phyloP scores from a whole-genome alignment of 1,140 invertebrate species.

The Heterodera schachtii region DNA sequence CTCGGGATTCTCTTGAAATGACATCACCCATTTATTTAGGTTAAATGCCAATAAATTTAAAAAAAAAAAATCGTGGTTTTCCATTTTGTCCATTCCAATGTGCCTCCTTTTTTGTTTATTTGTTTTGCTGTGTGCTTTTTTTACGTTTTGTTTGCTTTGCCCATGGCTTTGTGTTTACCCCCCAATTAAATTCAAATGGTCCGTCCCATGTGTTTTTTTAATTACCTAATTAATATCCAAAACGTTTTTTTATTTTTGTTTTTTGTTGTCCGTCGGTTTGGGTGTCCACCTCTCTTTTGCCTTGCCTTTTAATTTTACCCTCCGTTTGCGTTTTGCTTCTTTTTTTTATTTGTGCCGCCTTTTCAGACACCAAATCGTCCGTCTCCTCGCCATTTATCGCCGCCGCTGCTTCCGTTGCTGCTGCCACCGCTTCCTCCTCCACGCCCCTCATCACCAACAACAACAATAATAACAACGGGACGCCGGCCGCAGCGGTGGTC shows the following conservation, averaged over 20 bases:
- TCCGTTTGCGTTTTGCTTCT: background rate
- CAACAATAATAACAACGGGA: background rate
- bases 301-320: background rate
- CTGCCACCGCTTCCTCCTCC: background rate
- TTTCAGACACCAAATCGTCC: conserved; percentile 13
- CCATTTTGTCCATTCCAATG: background rate
- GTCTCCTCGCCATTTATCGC: background rate
- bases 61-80: too few relatives aligned
- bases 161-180: too few relatives aligned
- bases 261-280: conserved; percentile 14
- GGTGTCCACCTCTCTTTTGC: too few relatives aligned
- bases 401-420: background rate
- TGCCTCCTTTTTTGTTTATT: background rate
- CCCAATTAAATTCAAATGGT: too few relatives aligned
- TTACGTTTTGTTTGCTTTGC: background rate
- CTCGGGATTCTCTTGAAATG: too few relatives aligned
- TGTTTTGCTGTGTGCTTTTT: background rate
- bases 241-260: too few relatives aligned
- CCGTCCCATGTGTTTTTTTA: too few relatives aligned
- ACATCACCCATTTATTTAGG: too few relatives aligned
- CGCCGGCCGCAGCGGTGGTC: background rate
- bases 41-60: too few relatives aligned
- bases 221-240: too few relatives aligned
- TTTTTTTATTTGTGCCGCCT: conserved; percentile 6
- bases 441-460: background rate